Conservation (phyloP, 2,888 invertebrate species). For the Zaprionus bogoriensis region DNA sequence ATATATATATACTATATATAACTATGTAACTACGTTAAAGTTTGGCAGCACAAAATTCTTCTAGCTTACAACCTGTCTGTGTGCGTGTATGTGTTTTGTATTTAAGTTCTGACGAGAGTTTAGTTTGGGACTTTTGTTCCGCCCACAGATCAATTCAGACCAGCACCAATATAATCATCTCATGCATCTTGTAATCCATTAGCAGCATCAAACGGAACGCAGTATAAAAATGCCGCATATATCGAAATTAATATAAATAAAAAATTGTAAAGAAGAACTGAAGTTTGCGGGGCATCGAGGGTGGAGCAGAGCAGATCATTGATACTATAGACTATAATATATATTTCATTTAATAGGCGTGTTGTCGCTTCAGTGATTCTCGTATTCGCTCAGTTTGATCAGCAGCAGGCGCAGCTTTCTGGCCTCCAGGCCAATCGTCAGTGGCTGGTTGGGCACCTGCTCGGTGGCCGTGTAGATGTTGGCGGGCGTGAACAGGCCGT, state of each 20-base stretch:
- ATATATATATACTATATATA: constrained; percentile 20
- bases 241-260: constrained; percentile 52
- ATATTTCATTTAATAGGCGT: too few relatives aligned
- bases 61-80: constrained; percentile 30
- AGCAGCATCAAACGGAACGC: constrained; percentile 30
- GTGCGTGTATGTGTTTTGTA: constrained; percentile 24
- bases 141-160: neutral
- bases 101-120: constrained; percentile 25
- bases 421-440: constrained; percentile 82
- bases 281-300: neutral
- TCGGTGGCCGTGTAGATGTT: constrained; percentile 78
- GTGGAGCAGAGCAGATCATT: neutral
- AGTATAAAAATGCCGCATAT: constrained; percentile 33
- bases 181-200: constrained; percentile 52
- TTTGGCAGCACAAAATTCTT: constrained; percentile 32
- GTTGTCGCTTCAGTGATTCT: constrained; percentile 58
- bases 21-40: constrained; percentile 42
- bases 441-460: constrained; percentile 78
- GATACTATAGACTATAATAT: too few relatives aligned
- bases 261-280: constrained; percentile 50
- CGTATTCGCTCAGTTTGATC: constrained; percentile 82
- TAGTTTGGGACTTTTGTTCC: constrained; percentile 34
- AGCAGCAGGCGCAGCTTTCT: constrained; percentile 80
- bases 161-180: constrained; percentile 41
- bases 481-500: constrained; percentile 81